These are phyloP conservation scores for Andrena cerasifolii DNA, from an alignment of 1,140 invertebrate genomes.

Conservation along the genomic window DNA sequence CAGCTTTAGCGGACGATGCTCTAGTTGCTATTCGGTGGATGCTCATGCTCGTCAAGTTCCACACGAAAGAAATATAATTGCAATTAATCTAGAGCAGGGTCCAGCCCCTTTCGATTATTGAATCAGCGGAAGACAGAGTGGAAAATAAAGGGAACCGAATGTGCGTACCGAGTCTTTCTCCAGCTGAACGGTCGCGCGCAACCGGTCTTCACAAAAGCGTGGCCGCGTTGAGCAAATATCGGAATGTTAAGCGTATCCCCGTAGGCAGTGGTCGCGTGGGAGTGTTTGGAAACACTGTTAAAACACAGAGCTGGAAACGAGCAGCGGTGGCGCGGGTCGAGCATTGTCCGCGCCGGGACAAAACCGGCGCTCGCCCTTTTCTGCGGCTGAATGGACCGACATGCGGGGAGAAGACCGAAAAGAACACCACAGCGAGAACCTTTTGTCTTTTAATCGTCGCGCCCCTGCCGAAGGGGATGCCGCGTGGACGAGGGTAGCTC, in stretches of 20 bases:
- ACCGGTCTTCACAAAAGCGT: slow-evolving; percentile 64
- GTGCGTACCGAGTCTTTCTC: no score
- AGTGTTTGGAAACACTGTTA: slow-evolving; percentile 77
- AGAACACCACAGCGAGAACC: slow-evolving; percentile 55
- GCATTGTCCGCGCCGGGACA: slow-evolving; percentile 65
- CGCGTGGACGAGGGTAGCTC: slow-evolving; percentile 39
- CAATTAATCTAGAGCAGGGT: no score
- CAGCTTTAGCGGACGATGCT: background rate
- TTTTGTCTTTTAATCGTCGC: slow-evolving; percentile 74
- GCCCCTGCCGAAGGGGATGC: slow-evolving; percentile 52
- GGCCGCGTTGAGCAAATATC: slow-evolving; percentile 67
- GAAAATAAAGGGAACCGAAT: background rate
- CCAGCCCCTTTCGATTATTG: no score
- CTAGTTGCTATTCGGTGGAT: no score
- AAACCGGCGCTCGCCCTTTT: slow-evolving; percentile 59
- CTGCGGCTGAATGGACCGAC: slow-evolving; percentile 54
- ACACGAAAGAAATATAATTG: no score
- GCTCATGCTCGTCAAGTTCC: no score
- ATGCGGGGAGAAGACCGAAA: slow-evolving; percentile 54
- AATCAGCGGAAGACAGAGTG: no score
- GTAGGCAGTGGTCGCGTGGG: slow-evolving; percentile 54
- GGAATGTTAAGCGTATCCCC: slow-evolving; percentile 54
- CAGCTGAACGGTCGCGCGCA: no score
- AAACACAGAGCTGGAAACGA: slow-evolving; percentile 70
- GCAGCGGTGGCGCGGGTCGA: slow-evolving; percentile 27